Conservation (phyloP, 2,888 invertebrate species). For the Philaethria dido region DNA sequence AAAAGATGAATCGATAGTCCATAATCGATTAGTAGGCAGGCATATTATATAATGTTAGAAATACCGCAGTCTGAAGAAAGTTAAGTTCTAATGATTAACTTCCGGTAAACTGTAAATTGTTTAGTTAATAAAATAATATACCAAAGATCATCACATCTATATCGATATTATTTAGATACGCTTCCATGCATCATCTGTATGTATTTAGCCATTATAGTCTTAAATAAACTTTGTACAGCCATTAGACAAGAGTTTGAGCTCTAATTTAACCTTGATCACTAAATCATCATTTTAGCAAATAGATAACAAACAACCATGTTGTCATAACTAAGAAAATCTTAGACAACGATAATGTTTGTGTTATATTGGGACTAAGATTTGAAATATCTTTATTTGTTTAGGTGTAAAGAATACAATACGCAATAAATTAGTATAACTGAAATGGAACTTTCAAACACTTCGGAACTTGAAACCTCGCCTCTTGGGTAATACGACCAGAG, state of each 20-base stretch:
- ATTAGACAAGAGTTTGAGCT: conserved; percentile 10
- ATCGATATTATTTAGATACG: not conserved
- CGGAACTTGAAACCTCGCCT: conserved; percentile 1
- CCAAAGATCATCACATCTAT: no score
- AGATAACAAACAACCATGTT: not conserved
- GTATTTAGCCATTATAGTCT: conserved; percentile 15
- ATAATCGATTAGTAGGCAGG: not conserved
- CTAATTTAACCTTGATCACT: conserved; percentile 17
- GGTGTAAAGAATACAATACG: not conserved
- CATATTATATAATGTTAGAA: not conserved
- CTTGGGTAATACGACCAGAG: not conserved
- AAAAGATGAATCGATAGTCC: not conserved
- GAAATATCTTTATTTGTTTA: no score
- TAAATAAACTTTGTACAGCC: conserved; percentile 4
- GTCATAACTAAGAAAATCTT: not conserved
- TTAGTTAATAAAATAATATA: conserved; percentile 5
- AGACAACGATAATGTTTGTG: not conserved
- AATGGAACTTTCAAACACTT: not conserved
- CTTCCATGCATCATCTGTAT: conserved; percentile 8
- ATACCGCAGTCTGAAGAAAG: not conserved
- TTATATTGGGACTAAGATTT: not conserved
- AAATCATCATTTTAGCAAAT: not conserved
- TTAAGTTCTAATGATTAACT: not conserved
- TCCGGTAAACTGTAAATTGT: not conserved
- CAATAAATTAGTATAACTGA: not conserved